Evolutionary conservation across 2,113 vertebrate genomes (phyloP).

Genomic region (Nanorana parkeri): DNA sequence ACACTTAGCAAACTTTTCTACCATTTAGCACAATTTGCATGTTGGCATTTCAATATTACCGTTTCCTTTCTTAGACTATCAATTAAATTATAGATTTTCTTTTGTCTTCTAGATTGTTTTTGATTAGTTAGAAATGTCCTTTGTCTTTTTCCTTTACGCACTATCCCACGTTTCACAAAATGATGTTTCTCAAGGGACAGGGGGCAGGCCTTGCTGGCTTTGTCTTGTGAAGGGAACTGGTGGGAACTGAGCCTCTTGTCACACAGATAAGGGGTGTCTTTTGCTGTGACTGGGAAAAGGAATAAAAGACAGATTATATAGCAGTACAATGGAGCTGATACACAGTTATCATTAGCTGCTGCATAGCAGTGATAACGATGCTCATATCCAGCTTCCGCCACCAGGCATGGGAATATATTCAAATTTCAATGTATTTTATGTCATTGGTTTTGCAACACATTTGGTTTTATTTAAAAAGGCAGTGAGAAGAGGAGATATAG

Average conservation of each 20-base stretch:
- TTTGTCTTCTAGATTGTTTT: not conserved
- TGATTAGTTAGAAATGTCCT: constrained; percentile 49
- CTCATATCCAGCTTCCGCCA: constrained; percentile 26
- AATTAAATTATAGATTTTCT: constrained; percentile 59
- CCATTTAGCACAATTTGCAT: constrained; percentile 59
- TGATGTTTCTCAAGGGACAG: not conserved
- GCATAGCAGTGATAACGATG: constrained; percentile 60
- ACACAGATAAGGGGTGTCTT: constrained; percentile 56
- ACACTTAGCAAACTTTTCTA: constrained; percentile 2
- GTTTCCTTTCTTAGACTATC: constrained; percentile 55
- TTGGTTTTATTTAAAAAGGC: not conserved
- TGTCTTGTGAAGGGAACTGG: constrained; percentile 49
- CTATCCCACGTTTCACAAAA: constrained; percentile 10
- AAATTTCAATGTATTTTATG: constrained; percentile 15
- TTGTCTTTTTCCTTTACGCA: constrained; percentile 44
- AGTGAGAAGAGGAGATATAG: not conserved
- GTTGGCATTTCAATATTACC: constrained; percentile 59
- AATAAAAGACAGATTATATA: constrained; percentile 60
- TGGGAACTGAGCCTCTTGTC: rapidly evolving
- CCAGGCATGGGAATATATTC: constrained; percentile 17
- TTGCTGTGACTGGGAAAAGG: constrained; percentile 57
- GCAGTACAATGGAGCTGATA: constrained; percentile 48
- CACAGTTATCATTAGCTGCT: constrained; percentile 51
- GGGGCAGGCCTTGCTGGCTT: not conserved
- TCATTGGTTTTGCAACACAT: not conserved